These are phyloP conservation scores for Numenius phaeopus DNA, from an alignment of 2,797 vertebrate species.

Conservation along the genomic window DNA sequence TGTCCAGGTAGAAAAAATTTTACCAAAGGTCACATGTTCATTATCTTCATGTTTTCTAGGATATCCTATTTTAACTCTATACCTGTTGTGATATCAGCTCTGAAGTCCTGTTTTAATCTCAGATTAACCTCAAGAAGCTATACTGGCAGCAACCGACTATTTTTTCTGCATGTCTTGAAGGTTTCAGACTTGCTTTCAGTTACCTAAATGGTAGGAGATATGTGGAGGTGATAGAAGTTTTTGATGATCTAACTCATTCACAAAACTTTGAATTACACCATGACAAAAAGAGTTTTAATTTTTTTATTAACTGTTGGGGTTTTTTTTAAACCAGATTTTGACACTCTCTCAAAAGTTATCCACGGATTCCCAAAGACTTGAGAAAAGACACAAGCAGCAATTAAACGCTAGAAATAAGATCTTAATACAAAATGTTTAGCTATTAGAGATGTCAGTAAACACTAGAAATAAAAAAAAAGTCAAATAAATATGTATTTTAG, in stretches of 20 bases:
- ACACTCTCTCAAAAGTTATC: slow-evolving; percentile 76
- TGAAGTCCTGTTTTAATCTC: neutral
- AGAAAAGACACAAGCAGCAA: slow-evolving; percentile 74
- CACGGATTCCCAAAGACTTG: slow-evolving; percentile 80
- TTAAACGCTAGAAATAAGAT: slow-evolving; percentile 61
- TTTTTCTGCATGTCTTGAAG: slow-evolving; percentile 40
- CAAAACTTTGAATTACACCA: neutral
- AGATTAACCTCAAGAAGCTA: neutral
- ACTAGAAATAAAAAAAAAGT: neutral
- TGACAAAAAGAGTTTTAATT: neutral
- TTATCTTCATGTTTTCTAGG: neutral
- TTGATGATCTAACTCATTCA: neutral
- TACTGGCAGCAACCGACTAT: neutral
- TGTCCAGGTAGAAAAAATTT: neutral
- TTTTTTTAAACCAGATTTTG: slow-evolving; percentile 74
- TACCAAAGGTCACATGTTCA: neutral
- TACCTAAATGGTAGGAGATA: slow-evolving; percentile 82
- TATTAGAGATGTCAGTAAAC: neutral
- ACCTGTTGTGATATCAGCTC: neutral
- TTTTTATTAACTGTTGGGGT: neutral
- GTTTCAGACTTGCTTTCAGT: slow-evolving; percentile 78
- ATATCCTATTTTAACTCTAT: neutral
- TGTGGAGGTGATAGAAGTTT: slow-evolving; percentile 80
- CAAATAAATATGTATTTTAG: neutral
- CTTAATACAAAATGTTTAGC: neutral